Conservation (phyloP, 2,888 invertebrate species). For the Anoncus sp. region DNA sequence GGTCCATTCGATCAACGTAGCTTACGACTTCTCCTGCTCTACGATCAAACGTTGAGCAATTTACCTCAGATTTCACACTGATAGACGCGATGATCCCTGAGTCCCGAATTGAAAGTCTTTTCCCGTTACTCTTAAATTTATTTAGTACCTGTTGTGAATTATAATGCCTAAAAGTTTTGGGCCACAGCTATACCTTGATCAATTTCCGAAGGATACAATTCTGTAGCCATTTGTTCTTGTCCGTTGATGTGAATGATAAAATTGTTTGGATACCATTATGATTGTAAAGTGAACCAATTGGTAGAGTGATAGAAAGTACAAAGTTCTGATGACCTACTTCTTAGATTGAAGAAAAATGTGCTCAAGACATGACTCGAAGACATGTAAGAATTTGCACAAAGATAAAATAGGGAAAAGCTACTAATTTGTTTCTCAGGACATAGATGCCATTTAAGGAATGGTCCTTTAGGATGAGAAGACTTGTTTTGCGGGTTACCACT, state of each 20-base stretch:
- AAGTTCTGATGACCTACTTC: no score
- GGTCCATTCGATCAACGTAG: constrained; percentile 1
- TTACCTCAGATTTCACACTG: neutral
- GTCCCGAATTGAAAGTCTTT: neutral
- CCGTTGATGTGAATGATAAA: no score
- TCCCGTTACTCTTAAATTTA: constrained; percentile 1
- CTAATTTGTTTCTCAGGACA: neutral
- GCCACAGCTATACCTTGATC: no score
- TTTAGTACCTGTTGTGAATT: neutral
- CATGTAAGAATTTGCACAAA: neutral
- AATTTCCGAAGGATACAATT: no score
- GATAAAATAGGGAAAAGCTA: neutral
- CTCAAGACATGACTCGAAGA: neutral
- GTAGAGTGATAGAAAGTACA: no score
- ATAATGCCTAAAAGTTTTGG: no score
- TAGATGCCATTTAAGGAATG: neutral
- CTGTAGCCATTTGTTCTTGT: no score
- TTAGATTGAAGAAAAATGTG: no score
- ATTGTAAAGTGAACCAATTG: no score
- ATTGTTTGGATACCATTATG: no score
- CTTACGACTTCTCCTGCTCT: neutral
- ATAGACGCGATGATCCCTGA: neutral
- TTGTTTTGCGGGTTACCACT: neutral
- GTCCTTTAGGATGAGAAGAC: neutral
- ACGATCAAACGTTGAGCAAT: neutral